Evolutionary conservation across 1,140 invertebrate genomes (phyloP).

Genomic region (Planococcus citri): DNA sequence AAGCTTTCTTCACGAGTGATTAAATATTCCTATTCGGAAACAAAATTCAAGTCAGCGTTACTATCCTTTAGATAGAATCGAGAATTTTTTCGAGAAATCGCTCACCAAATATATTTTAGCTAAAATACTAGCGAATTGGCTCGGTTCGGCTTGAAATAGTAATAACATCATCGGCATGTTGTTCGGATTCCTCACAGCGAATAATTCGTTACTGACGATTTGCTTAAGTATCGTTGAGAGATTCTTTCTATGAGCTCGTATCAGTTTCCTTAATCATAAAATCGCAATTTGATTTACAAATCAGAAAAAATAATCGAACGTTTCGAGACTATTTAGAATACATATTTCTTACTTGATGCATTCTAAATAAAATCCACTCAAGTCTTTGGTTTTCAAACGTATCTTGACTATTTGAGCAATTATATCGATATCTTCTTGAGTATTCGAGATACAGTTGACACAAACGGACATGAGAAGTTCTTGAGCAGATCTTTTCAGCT

Average conservation of each 20-base stretch:
- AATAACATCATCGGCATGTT: conserved; percentile 79
- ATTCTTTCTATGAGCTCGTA: conserved; percentile 64
- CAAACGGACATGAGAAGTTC: conserved; percentile 87
- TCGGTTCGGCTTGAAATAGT: conserved; percentile 69
- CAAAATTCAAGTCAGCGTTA: neutral
- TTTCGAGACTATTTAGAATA: neutral
- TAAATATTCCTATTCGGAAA: conserved; percentile 65
- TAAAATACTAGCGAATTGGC: conserved; percentile 58
- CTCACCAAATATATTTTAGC: conserved; percentile 60
- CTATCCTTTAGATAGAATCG: neutral
- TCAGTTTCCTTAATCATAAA: conserved; percentile 49
- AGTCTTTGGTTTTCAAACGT: conserved; percentile 81
- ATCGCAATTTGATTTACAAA: neutral
- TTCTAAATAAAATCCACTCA: conserved; percentile 75
- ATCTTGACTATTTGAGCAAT: conserved; percentile 78
- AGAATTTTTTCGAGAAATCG: neutral
- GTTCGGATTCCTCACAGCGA: conserved; percentile 79
- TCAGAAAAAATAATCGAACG: conserved; percentile 26
- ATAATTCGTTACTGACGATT: conserved; percentile 90
- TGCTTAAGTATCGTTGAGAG: conserved; percentile 75
- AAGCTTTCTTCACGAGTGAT: conserved; percentile 83
- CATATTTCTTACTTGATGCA: conserved; percentile 54
- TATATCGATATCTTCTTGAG: conserved; percentile 73
- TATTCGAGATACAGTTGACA: conserved; percentile 69
- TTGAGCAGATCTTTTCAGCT: conserved; percentile 78